Percentiles rank a stretch among this genome's conserved stretches.
These are phyloP conservation scores for Morone saxatilis DNA, from an alignment of 2,113 vertebrate species.

Conservation along the genomic window DNA sequence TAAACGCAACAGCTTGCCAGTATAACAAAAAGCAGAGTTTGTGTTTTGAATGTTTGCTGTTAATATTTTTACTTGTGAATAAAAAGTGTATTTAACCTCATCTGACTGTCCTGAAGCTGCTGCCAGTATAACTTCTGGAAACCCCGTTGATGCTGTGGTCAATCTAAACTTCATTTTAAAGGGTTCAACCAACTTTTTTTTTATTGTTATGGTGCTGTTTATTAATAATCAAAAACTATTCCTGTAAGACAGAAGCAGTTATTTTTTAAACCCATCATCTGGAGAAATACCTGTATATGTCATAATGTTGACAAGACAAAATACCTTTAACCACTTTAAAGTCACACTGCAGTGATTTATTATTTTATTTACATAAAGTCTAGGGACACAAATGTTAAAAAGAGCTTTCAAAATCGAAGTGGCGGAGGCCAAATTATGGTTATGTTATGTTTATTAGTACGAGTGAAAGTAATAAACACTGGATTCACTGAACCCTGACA, in stretches of 20 bases:
- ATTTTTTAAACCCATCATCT: background rate
- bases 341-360: constrained; percentile 1
- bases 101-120: constrained; percentile 50
- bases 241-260: background rate
- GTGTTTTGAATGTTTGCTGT: constrained; percentile 79
- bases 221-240: background rate
- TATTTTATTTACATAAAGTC: background rate
- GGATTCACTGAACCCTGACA: too few relatives aligned
- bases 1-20: constrained; percentile 69
- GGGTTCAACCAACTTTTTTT: background rate
- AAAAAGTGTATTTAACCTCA: constrained; percentile 81
- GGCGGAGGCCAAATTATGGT: background rate
- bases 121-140: constrained; percentile 19
- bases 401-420: background rate
- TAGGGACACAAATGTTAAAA: background rate
- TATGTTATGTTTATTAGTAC: too few relatives aligned
- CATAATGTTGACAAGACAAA: background rate
- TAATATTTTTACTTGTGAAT: constrained; percentile 79
- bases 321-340: background rate
- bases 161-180: constrained; percentile 6
- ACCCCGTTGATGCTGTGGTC: constrained; percentile 7
- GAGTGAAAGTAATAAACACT: background rate
- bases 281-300: background rate
- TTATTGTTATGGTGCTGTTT: background rate
- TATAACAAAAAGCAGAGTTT: constrained; percentile 64